Conservation (phyloP, 2,113 vertebrate species). For the Lanius ludovicianus region DNA sequence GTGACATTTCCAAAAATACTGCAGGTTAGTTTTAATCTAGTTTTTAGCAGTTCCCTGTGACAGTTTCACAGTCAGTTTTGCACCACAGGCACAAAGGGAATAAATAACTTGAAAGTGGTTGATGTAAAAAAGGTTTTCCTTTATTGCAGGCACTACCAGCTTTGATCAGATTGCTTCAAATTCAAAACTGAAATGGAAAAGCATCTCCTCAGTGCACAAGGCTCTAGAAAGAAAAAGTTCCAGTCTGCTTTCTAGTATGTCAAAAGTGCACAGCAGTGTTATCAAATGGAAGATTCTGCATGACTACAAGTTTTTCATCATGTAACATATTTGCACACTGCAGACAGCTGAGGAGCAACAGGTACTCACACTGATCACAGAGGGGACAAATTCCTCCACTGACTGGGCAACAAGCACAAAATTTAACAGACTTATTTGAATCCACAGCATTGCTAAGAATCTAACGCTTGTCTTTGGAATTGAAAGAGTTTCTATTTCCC, state of each 20-base stretch:
- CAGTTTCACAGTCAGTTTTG: constrained; percentile 30
- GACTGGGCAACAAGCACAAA: neutral
- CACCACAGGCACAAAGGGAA: constrained; percentile 33
- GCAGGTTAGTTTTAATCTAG: constrained; percentile 10
- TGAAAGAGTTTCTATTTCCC: neutral
- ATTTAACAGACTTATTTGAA: neutral
- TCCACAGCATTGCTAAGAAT: neutral
- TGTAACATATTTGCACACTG: neutral
- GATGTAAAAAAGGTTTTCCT: constrained; percentile 16
- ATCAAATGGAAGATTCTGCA: neutral
- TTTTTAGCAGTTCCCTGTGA: neutral
- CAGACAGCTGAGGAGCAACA: neutral
- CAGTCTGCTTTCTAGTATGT: neutral
- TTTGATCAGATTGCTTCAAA: constrained; percentile 17
- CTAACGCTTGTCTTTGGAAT: neutral
- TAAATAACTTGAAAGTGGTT: constrained; percentile 45
- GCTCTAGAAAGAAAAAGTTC: neutral
- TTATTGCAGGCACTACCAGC: constrained; percentile 4
- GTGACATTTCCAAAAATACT: constrained; percentile 33
- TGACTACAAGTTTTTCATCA: neutral
- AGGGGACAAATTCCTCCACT: neutral
- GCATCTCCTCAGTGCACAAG: neutral
- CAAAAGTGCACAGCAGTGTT: neutral
- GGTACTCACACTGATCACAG: neutral
- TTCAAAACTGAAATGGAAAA: neutral